Conservation (phyloP, 2,797 vertebrate genomes). For the Lophotriccus pileatus region DNA sequence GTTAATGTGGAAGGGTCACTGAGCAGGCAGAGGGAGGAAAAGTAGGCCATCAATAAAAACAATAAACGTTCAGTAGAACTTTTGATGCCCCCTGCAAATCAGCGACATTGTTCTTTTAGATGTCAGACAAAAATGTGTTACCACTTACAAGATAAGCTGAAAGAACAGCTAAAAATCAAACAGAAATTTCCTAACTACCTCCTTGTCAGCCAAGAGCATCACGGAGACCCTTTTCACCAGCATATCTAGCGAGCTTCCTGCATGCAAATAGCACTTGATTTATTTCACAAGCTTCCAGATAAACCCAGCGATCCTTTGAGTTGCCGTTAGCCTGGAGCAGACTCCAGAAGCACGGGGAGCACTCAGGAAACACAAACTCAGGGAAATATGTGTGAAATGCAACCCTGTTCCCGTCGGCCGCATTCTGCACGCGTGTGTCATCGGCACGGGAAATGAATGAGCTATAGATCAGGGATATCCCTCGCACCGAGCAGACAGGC, state of each 20-base stretch:
- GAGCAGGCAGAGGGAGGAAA: background rate
- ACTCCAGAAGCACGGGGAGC: background rate
- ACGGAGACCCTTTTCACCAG: background rate
- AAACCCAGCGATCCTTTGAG: slow-evolving; percentile 5
- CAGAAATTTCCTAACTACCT: background rate
- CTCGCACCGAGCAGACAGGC: background rate
- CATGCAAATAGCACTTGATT: slow-evolving; percentile 25
- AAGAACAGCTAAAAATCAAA: slow-evolving; percentile 6
- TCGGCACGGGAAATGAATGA: slow-evolving; percentile 33
- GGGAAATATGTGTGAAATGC: slow-evolving; percentile 55
- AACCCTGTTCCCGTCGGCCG: slow-evolving; percentile 21
- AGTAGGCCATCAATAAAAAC: background rate
- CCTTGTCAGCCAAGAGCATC: slow-evolving; percentile 4
- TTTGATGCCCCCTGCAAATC: background rate
- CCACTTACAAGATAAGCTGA: background rate
- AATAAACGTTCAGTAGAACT: background rate
- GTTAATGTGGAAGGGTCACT: background rate
- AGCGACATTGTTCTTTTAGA: background rate
- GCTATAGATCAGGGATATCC: background rate
- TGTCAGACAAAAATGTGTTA: background rate
- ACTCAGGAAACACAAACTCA: background rate
- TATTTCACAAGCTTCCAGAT: slow-evolving; percentile 11
- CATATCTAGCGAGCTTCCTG: background rate
- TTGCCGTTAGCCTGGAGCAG: background rate
- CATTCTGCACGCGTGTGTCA: background rate